A percentile compares a stretch with the other conserved stretches of the same genome.
phyloP scores from a whole-genome alignment of 2,113 vertebrate genomes.

The Colistium nudipinnis region DNA sequence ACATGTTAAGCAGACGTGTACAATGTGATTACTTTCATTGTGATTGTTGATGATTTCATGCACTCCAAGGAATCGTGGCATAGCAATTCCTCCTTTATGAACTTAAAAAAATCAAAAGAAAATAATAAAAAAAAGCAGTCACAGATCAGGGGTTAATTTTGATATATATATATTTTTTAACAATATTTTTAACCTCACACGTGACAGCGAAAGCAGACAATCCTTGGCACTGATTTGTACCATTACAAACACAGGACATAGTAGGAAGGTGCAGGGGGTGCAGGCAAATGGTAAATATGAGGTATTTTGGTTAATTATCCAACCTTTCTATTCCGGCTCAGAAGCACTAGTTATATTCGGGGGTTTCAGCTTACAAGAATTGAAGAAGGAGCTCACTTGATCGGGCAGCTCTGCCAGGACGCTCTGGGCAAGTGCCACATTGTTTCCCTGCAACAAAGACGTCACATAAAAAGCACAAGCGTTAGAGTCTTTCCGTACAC shows the following conservation, averaged over 20 bases:
- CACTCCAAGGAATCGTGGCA: not conserved
- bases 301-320: not conserved
- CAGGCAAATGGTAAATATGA: not conserved
- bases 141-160: not conserved
- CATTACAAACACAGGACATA: not conserved
- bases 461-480: not conserved
- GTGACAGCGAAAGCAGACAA: not conserved
- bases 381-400: slow-evolving; percentile 94
- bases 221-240: not conserved
- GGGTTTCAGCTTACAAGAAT: slow-evolving; percentile 88
- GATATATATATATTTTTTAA: not conserved
- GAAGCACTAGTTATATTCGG: slow-evolving; percentile 71
- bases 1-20: not conserved
- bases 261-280: not conserved
- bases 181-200: not conserved
- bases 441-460: slow-evolving; percentile 74
- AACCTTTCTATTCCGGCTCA: slow-evolving; percentile 50
- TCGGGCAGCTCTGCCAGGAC: slow-evolving; percentile 95
- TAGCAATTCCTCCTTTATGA: not conserved
- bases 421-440: slow-evolving; percentile 90
- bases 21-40: not conserved
- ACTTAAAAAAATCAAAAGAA: not conserved
- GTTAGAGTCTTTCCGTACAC: not conserved
- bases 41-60: not conserved
- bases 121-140: not conserved